phyloP scores from a whole-genome alignment of 2,113 vertebrate species.

The Ursus arctos region DNA sequence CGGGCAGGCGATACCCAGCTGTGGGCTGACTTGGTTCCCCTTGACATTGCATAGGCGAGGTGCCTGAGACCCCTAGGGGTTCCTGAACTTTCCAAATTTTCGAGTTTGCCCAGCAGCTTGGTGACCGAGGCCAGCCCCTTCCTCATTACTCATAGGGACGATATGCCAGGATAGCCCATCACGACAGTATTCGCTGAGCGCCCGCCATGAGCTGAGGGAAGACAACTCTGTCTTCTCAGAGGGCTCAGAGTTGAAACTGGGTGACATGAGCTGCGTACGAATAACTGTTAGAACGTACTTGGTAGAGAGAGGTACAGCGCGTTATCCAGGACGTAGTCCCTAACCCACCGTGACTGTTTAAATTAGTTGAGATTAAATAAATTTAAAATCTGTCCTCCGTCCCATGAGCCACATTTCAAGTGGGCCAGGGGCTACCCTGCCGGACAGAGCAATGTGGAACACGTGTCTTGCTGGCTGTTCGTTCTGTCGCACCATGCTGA shows the following conservation, averaged over 20 bases:
- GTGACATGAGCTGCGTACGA: no score
- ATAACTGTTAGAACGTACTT: rapidly evolving
- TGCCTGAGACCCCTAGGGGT: background rate
- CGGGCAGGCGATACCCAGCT: background rate
- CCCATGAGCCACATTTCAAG: background rate
- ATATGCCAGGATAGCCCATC: rapidly evolving
- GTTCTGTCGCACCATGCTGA: background rate
- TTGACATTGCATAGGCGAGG: background rate
- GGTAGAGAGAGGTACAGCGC: no score
- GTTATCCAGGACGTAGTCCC: rapidly evolving
- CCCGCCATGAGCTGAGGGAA: background rate
- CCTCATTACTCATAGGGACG: background rate
- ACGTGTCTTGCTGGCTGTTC: no score
- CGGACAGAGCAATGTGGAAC: background rate
- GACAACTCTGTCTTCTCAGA: background rate
- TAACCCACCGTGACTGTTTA: background rate
- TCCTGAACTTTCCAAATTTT: background rate
- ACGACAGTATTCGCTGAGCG: background rate
- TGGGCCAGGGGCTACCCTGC: no score
- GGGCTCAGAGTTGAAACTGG: background rate
- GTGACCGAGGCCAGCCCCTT: background rate
- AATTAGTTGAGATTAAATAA: background rate
- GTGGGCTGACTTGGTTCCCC: background rate
- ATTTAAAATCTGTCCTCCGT: background rate
- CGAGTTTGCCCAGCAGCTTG: background rate